Base-by-base conservation (phyloP, 1,140 invertebrate species). In the Zaprionus camerounensis region DNA sequence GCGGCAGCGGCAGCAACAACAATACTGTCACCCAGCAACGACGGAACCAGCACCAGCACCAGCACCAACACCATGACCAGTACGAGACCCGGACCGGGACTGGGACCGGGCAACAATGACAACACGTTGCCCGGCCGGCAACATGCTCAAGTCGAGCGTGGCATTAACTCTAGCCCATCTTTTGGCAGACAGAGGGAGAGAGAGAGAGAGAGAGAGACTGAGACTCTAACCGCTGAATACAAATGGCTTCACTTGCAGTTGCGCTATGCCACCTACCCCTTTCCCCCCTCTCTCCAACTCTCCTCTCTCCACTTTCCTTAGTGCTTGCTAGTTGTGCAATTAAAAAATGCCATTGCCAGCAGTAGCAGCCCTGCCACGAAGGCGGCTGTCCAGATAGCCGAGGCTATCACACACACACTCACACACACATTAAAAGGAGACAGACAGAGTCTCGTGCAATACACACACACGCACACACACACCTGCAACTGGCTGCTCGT, bases 81-180 rank as follows among this genome's bases (percentile, higher is more conserved):
- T 15, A 41, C 9, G 28, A 11, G 7, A 11, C 15, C 5, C 5
- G 2, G 15, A 41, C 38, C 3, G 36, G 36, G 3, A 38, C 3
- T n/a, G 41, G 41, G 41, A 46, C 41, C 46, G 11, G 17, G 63
- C 31, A 34, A 55, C 63, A 66, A 66, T 38, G 51, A 66, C 5
- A 66, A 66, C 34, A 67, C 46, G 46, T 51, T 51, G 46, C 46
- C 46, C 20, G 46, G 55, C 55, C 24, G 67, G 57, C 68, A 41
- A 63, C 41, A 70, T 63, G 58, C 59, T 63, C 59, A 70, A 63
- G 56, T 68, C 55, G 66, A 68, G 56, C 66, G 41, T 68, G 56
- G 65, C 65, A 68, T 68, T 68, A 59, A 68, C 55, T 68, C 41
- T 59, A 26, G 41, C 20, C 66, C 65, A 58, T 46, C 56, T 59